Evolutionary conservation across 1,140 invertebrate species (phyloP).

Genomic region (Luehdorfia chinensis): DNA sequence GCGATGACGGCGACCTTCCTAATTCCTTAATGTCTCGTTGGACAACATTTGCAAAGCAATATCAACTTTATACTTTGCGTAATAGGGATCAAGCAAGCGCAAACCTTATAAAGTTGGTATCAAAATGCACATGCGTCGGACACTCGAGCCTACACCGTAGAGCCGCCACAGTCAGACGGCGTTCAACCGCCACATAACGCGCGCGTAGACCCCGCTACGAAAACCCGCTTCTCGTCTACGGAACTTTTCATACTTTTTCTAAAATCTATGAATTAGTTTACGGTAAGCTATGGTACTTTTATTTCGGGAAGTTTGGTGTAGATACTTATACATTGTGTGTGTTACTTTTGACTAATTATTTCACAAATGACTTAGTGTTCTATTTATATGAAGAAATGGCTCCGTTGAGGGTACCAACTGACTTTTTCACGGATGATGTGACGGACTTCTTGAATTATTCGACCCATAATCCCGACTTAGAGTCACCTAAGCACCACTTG

Average conservation of each 20-base stretch:
- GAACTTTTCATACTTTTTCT: constrained; percentile 69
- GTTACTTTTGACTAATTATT: constrained; percentile 17
- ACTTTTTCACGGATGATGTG: constrained; percentile 44
- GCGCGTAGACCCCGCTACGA: constrained; percentile 54
- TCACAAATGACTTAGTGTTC: constrained; percentile 22
- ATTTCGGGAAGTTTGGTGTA: constrained; percentile 41
- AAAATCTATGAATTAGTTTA: constrained; percentile 28
- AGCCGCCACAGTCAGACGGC: constrained; percentile 57
- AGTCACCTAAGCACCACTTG: constrained; percentile 42
- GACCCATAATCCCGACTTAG: constrained; percentile 40
- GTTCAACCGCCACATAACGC: constrained; percentile 44
- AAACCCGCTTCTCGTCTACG: constrained; percentile 25
- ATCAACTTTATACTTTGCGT: constrained; percentile 24
- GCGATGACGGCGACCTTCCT: constrained; percentile 33
- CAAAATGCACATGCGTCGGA: constrained; percentile 65
- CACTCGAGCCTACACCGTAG: constrained; percentile 44
- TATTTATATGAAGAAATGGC: constrained; percentile 42
- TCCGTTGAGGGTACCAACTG: constrained; percentile 50
- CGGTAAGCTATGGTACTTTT: constrained; percentile 32
- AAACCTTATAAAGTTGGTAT: constrained; percentile 21
- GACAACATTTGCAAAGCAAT: constrained; percentile 7
- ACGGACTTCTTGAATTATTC: constrained; percentile 56
- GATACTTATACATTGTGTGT: constrained; percentile 26
- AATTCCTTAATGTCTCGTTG: constrained; percentile 17
- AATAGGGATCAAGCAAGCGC: constrained; percentile 27